Evolutionary conservation across 2,888 invertebrate species (phyloP).

Genomic region (Trachelus iudaicus): DNA sequence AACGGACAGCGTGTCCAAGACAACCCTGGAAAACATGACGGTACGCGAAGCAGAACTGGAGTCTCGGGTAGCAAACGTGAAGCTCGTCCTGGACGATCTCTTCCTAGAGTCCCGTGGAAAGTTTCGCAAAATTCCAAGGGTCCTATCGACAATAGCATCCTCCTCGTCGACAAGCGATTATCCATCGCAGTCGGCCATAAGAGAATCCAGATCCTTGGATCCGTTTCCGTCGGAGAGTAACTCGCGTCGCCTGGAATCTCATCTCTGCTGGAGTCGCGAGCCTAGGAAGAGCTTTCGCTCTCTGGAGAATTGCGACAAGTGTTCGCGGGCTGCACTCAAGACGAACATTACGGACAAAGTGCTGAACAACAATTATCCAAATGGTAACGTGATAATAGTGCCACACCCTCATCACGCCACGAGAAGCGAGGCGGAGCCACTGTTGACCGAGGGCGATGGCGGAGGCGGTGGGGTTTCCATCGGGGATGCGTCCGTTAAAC

Average conservation of each 20-base stretch:
- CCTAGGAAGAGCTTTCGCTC: slow-evolving; percentile 61
- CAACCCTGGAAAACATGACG: slow-evolving; percentile 64
- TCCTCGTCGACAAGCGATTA: slow-evolving; percentile 65
- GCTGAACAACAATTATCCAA: slow-evolving; percentile 69
- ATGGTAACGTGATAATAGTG: slow-evolving; percentile 67
- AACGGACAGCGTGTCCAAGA: slow-evolving; percentile 68
- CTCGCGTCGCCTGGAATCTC: slow-evolving; percentile 51
- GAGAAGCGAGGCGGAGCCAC: slow-evolving; percentile 63
- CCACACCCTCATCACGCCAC: slow-evolving; percentile 50
- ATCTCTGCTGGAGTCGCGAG: slow-evolving; percentile 46
- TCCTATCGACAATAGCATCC: slow-evolving; percentile 76
- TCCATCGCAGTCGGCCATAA: slow-evolving; percentile 60
- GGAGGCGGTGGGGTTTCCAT: slow-evolving; percentile 49
- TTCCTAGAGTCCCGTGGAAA: slow-evolving; percentile 47
- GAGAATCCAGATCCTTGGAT: slow-evolving; percentile 76
- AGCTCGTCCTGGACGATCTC: slow-evolving; percentile 56
- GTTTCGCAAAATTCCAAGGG: slow-evolving; percentile 60
- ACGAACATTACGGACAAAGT: slow-evolving; percentile 66
- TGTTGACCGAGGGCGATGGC: slow-evolving; percentile 62
- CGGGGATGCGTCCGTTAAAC: slow-evolving; percentile 66
- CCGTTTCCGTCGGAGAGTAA: slow-evolving; percentile 68
- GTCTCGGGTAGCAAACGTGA: slow-evolving; percentile 50
- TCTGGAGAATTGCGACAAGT: slow-evolving; percentile 68
- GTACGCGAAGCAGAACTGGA: slow-evolving; percentile 48
- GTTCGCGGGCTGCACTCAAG: slow-evolving; percentile 60